These are phyloP conservation scores for Drosophila funebris DNA, from an alignment of 1,140 invertebrate genomes.

Conservation along the genomic window DNA sequence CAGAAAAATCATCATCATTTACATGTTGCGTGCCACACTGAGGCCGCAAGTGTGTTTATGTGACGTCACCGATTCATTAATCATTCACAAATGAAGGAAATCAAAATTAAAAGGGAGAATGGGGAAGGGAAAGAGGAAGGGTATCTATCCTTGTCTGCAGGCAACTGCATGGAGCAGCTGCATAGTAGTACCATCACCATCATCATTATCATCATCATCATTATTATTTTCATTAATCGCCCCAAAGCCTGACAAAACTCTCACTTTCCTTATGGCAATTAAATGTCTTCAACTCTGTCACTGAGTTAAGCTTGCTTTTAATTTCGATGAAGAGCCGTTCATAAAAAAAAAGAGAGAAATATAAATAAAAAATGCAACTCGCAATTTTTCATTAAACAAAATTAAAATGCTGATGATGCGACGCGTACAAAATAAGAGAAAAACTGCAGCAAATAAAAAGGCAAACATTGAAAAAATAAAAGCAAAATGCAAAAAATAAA, in stretches of 20 bases:
- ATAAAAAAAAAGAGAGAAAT: constrained; percentile 3
- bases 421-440: constrained; percentile 18
- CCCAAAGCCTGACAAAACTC: constrained; percentile 43
- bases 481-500: constrained; percentile 11
- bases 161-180: constrained; percentile 43
- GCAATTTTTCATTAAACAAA: constrained; percentile 78
- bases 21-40: constrained; percentile 25
- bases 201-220: background rate
- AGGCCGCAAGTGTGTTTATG: constrained; percentile 27
- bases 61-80: constrained; percentile 48
- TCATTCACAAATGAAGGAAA: constrained; percentile 26
- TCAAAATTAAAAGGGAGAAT: background rate
- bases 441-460: constrained; percentile 28
- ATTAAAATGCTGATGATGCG: constrained; percentile 71
- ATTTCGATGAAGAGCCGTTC: constrained; percentile 27
- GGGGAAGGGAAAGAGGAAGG: background rate
- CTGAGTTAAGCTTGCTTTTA: constrained; percentile 32
- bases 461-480: constrained; percentile 35
- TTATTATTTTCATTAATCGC: constrained; percentile 31
- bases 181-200: no score
- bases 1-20: constrained; percentile 44
- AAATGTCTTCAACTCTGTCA: constrained; percentile 53
- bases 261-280: constrained; percentile 68
- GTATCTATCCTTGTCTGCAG: background rate
- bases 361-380: constrained; percentile 26